Percentiles rank a stretch among this genome's conserved stretches.
phyloP scores from a whole-genome alignment of 2,113 vertebrate species.

The Burhinus oedicnemus region DNA sequence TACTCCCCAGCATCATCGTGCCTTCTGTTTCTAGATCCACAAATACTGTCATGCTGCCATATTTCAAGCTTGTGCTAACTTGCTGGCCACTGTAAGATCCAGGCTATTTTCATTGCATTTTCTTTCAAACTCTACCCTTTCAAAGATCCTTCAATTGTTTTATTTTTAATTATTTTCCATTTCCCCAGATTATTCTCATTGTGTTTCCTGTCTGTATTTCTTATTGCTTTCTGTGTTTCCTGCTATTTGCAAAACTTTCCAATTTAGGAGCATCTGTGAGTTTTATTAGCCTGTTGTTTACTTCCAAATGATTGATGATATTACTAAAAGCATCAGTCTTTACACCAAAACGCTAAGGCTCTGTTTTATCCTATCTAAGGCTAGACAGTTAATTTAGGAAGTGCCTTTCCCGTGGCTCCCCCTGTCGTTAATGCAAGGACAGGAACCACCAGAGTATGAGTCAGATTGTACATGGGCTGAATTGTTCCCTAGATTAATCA shows the following conservation, averaged over 20 bases:
- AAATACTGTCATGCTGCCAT: neutral
- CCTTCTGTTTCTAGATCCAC: neutral
- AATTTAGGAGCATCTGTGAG: conserved; percentile 52
- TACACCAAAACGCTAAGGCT: conserved; percentile 5
- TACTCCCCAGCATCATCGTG: neutral
- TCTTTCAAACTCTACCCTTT: neutral
- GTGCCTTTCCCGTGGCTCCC: conserved; percentile 7
- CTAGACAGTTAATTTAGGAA: conserved; percentile 10
- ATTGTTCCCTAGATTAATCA: neutral
- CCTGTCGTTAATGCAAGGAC: neutral
- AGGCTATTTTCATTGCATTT: neutral
- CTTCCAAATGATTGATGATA: conserved; percentile 33
- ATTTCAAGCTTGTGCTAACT: conserved; percentile 10
- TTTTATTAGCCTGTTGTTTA: conserved; percentile 58
- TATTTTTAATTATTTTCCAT: conserved; percentile 52
- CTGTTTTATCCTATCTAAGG: conserved; percentile 27
- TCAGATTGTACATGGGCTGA: neutral
- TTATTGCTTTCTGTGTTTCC: conserved; percentile 45
- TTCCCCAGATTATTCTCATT: neutral
- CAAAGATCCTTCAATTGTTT: conserved; percentile 27
- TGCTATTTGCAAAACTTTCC: conserved; percentile 45
- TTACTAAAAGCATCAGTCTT: conserved; percentile 31
- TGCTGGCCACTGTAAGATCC: neutral
- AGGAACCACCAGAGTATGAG: neutral
- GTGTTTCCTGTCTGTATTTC: conserved; percentile 32